phyloP scores from a whole-genome alignment of 2,113 vertebrate species.

The Ursus arctos region DNA sequence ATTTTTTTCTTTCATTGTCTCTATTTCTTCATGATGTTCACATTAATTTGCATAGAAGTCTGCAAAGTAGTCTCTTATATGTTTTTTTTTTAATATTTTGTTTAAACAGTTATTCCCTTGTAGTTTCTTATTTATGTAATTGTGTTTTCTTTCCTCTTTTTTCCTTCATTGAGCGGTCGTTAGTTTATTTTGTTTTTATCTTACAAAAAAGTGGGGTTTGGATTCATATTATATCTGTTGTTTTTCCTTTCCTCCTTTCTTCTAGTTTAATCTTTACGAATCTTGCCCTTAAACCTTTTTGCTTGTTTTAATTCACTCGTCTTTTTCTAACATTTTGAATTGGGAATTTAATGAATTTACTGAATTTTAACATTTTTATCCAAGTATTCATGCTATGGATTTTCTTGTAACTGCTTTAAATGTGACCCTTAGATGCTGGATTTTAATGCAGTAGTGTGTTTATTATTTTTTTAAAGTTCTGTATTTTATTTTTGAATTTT shows the following conservation, averaged over 20 bases:
- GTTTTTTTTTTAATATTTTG: no score
- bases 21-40: neutral
- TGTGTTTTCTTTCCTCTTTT: neutral
- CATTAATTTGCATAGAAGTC: neutral
- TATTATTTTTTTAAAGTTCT: neutral
- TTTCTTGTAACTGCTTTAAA: conserved; percentile 41
- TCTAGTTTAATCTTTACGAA: neutral
- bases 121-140: neutral
- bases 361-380: neutral
- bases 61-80: neutral
- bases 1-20: neutral
- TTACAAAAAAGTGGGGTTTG: neutral
- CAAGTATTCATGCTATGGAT: neutral
- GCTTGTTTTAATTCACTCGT: neutral
- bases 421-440: neutral
- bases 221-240: neutral
- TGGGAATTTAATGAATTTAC: neutral
- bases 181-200: neutral
- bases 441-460: neutral
- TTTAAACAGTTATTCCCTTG: neutral
- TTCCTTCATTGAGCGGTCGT: neutral
- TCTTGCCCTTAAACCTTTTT: neutral
- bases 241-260: neutral
- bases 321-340: neutral
- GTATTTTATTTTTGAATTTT: neutral